Evolutionary conservation across 2,797 vertebrate genomes (phyloP), one percentile per base, ranked within the genome.

Genomic region (Thaleichthys pacificus): DNA sequence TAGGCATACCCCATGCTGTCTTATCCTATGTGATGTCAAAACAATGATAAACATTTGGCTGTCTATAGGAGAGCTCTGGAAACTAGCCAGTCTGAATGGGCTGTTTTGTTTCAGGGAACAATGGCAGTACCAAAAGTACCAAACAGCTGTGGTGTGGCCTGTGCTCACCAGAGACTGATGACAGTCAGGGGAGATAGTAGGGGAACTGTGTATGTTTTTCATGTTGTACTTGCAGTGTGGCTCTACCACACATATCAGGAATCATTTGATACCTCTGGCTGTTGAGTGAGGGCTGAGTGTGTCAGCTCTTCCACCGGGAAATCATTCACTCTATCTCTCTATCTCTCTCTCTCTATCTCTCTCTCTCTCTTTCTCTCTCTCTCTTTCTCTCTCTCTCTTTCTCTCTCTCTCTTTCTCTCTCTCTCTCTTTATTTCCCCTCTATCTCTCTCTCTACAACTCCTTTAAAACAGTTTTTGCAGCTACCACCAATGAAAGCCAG

Each of bases 1-100:
- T 89, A 89, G 82, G 77, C 86, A 73, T 66, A 87, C 87, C 91
- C 87, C 87, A 88, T 87, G 90, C 89, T 87, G 86, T 88, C 80
- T 87, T 78, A 76, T 85, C 80, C 89, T 87, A 88, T 87, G 86
- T 77, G 72, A 81, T 91, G 89, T 90, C 89, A 91, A 90, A 91
- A 91, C 91, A 92, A 92, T 89, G 89, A 88, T 90, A 91, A 90
- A 92, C 89, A 92, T 92, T 91, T 89, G 90, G 88, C 82, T 17
- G 75, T 88, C 89, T n/a, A 90, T 89, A 90, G 90, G 86, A 87
- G 78, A 42, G 79, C 84, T 88, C 86, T 91, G 91, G 91, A 91
- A 88, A 88, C 84, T 85, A 85, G 88, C 91, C 90, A 90, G 87
- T 84, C 86, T 91, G 88, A 91, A 91, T 89, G 86, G 81, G 77